These are phyloP conservation scores for Sebastes variabilis DNA, from an alignment of 2,797 vertebrate species.

Conservation along the genomic window DNA sequence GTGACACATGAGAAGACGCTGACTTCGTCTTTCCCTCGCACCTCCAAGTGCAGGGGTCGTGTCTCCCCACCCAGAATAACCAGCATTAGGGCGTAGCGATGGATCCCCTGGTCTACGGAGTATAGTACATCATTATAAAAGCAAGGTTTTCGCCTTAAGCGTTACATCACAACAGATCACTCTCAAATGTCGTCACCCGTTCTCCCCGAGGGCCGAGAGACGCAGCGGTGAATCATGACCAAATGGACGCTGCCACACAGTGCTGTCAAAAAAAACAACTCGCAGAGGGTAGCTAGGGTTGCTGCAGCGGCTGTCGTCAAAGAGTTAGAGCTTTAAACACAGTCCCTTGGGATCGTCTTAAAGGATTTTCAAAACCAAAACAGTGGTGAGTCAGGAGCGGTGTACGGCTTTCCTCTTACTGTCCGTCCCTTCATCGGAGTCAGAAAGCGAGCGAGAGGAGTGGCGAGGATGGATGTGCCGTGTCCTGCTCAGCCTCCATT, in stretches of 20 bases:
- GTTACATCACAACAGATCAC: conserved; percentile 53
- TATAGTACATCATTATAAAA: conserved; percentile 21
- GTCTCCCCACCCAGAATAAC: not conserved
- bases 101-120: not conserved
- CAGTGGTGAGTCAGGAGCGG: conserved; percentile 34
- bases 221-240: conserved; percentile 34
- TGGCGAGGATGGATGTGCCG: conserved; percentile 57
- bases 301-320: conserved; percentile 8
- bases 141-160: conserved; percentile 32
- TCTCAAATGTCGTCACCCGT: conserved; percentile 24
- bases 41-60: conserved; percentile 30
- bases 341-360: conserved; percentile 19
- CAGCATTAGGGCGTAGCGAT: not conserved
- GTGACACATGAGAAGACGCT: conserved; percentile 43
- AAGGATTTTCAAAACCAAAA: conserved; percentile 35
- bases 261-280: not conserved
- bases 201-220: not conserved
- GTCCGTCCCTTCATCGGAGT: conserved; percentile 24
- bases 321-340: conserved; percentile 5
- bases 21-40: conserved; percentile 27
- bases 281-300: not conserved
- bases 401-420: not conserved
- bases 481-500: conserved; percentile 66
- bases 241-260: not conserved
- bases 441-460: conserved; percentile 26